Evolutionary conservation across 2,113 vertebrate species (phyloP), one percentile per base, ranked within the genome.

Genomic region (Miniopterus natalensis): DNA sequence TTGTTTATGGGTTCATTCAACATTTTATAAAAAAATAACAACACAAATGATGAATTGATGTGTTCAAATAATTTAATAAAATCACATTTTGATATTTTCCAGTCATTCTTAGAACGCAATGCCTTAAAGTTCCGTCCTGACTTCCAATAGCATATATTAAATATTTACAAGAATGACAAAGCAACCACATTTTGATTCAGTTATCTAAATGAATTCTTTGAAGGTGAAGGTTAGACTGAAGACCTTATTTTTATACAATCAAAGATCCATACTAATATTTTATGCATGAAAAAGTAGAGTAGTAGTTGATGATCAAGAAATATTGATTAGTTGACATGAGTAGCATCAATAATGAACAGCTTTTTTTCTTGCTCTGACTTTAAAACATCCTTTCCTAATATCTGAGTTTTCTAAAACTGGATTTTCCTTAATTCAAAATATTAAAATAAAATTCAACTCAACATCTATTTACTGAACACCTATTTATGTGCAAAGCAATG

Each of bases 281-380:
- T 96, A 97, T 97, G 92, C 94, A 97, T 97, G 94, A 96, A 96
- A 96, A 95, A 88, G 59, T 96, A 91, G 53, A 97, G 85, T 91
- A 95, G 92, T 83, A 71, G 85, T 88, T 88, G 89, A 96, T 97
- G 96, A 92, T 86, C 94, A 97, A 94, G 94, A 96, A 95, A 92
- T 97, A 97, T 96, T 97, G 95, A 96, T 97, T 93, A 84, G 85
- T 59, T 66, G 47, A 92, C 36, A 14, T 78, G 90, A 96, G 36
- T 40, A 92, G 92, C 92, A 96, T 97, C 55, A 93, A 66, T 90
- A 97, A 96, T 71, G 40, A 95, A 90, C 40, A 95, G 40, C 25
- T 83, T 95, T 84, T 36, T 23, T 96, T 93, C 63, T 85, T 85
- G 49, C 23, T 92, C 55, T 96, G 80, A 92, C 51, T 83, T 93